Evolutionary conservation across 2,888 invertebrate genomes (phyloP).

Genomic region (Acronicta psi): DNA sequence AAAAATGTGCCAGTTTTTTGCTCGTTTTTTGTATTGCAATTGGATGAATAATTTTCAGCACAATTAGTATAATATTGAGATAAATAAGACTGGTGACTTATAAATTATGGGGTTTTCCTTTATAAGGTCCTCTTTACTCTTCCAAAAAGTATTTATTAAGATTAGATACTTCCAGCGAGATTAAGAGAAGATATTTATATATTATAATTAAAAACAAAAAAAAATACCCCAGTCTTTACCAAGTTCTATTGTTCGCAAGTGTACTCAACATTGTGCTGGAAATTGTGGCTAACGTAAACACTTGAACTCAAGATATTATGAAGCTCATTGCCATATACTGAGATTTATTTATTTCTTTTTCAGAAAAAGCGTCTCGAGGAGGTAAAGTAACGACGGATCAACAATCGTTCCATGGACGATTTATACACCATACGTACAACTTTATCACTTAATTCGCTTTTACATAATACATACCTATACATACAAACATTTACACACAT

Average conservation of each 20-base stretch:
- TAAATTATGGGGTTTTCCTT: too few species aligned
- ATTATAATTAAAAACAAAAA: too few species aligned
- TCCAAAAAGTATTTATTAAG: too few species aligned
- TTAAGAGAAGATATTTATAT: too few species aligned
- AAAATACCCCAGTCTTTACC: background rate
- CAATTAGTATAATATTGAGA: constrained; percentile 2
- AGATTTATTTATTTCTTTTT: constrained; percentile 86
- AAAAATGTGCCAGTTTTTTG: background rate
- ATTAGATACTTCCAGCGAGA: too few species aligned
- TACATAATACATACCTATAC: constrained; percentile 6
- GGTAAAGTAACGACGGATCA: constrained; percentile 85
- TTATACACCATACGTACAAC: constrained; percentile 39
- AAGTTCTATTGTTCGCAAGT: constrained; percentile 1
- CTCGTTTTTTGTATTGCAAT: constrained; percentile 28
- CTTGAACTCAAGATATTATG: constrained; percentile 30
- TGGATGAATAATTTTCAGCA: constrained; percentile 36
- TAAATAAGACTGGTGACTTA: background rate
- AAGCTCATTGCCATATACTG: constrained; percentile 60
- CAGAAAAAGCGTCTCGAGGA: constrained; percentile 95
- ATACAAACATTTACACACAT: background rate
- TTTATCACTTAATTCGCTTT: constrained; percentile 11
- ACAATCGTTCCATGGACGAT: constrained; percentile 44
- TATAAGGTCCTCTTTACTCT: too few species aligned
- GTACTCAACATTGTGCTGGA: constrained; percentile 43
- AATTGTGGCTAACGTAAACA: constrained; percentile 33